These are phyloP conservation scores for Zophobas morio DNA, from an alignment of 1,140 invertebrate genomes.

Conservation along the genomic window DNA sequence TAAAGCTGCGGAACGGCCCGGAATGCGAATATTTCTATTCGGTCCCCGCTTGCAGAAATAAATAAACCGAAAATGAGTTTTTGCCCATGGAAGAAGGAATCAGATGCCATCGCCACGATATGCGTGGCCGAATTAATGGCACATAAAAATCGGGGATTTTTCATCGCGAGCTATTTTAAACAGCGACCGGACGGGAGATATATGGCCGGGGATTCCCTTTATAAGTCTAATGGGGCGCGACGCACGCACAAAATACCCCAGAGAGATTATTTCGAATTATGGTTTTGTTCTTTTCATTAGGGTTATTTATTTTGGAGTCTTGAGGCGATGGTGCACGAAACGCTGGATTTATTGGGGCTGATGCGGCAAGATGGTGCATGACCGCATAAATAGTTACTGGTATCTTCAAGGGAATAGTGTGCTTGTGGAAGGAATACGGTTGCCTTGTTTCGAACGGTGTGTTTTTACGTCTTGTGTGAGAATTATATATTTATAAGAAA, in stretches of 20 bases:
- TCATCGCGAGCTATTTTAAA: slow-evolving; percentile 22
- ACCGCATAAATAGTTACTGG: too few relatives aligned
- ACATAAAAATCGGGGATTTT: slow-evolving; percentile 27
- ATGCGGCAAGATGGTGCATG: too few relatives aligned
- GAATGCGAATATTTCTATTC: slow-evolving; percentile 40
- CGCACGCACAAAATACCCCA: slow-evolving; percentile 1
- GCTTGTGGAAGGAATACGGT: too few relatives aligned
- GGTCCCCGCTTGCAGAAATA: neutral
- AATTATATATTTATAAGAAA: too few relatives aligned
- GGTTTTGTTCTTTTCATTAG: slow-evolving; percentile 14
- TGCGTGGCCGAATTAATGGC: slow-evolving; percentile 24
- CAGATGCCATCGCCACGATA: slow-evolving; percentile 16
- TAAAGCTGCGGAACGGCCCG: slow-evolving; percentile 18
- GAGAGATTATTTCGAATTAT: slow-evolving; percentile 12
- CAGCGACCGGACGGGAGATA: neutral
- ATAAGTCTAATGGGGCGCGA: slow-evolving; percentile 5
- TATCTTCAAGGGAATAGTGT: too few relatives aligned
- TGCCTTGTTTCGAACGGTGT: too few relatives aligned
- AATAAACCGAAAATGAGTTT: slow-evolving; percentile 35
- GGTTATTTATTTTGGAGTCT: slow-evolving; percentile 14
- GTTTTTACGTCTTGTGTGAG: too few relatives aligned
- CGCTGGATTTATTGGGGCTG: neutral
- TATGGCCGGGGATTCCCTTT: slow-evolving; percentile 5
- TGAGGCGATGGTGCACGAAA: neutral
- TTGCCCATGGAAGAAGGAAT: slow-evolving; percentile 18